A percentile compares a stretch with the other conserved stretches of the same genome.
phyloP scores from a whole-genome alignment of 2,113 vertebrate genomes.

The Aldabrachelys gigantea region DNA sequence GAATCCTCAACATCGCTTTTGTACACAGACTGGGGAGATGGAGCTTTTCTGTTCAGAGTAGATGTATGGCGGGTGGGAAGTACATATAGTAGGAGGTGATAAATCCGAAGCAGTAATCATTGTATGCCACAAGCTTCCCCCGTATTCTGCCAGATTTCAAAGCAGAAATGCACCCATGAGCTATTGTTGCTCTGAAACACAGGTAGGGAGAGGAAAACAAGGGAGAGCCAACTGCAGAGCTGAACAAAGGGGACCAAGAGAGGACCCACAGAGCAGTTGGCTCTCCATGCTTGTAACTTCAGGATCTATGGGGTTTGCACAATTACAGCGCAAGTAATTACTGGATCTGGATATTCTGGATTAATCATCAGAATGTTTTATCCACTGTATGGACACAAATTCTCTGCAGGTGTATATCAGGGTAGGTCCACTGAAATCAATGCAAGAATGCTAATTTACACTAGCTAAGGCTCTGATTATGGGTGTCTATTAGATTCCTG shows the following conservation, averaged over 20 bases:
- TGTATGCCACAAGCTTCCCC: background rate
- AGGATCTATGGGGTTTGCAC: background rate
- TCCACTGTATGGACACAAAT: background rate
- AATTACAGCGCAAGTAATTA: background rate
- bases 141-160: background rate
- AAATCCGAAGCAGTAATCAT: background rate
- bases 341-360: background rate
- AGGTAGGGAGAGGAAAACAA: background rate
- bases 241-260: background rate
- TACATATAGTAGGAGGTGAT: background rate
- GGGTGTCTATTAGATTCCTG: background rate
- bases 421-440: background rate
- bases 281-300: background rate
- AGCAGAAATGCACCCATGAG: background rate
- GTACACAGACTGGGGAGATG: background rate
- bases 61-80: background rate
- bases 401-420: background rate
- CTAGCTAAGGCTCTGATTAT: background rate
- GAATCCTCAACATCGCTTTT: background rate
- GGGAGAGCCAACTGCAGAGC: background rate
- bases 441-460: background rate
- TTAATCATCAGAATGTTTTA: background rate
- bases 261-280: background rate
- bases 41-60: background rate
- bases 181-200: background rate